Base-by-base conservation (phyloP, 1,140 invertebrate genomes). In the Heliconius melpomene region DNA sequence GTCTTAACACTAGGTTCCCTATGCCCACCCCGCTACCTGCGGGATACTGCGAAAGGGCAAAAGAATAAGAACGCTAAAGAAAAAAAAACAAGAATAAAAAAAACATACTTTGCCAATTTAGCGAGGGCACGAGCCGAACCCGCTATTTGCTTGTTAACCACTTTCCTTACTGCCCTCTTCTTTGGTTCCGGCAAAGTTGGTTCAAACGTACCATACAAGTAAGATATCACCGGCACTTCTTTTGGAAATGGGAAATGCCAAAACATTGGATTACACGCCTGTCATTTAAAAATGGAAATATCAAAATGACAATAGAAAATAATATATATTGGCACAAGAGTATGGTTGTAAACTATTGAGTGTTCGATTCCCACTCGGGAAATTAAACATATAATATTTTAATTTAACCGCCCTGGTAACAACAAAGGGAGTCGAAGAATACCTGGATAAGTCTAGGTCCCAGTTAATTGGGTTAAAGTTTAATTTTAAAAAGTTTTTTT, bases 191-290 rank as follows among this genome's bases (percentile, higher is more conserved):
- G 88, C 40, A 92, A 91, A 7, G 91, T 87, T 7, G 94, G 85
- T 7, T 90, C 89, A 82, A 94, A 95, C 7, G 94, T 85, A 7
- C 95, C 95, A 86, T 93, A 94, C 40, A 95, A 78, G 78, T 85
- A 93, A 7, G 76, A 77, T n/a, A 90, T 84, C 7, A 82, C 26
- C 0, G 93, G 91, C 57, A 90, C 87, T 74, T 89, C 87, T 0
- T 72, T 78, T 0, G 92, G 92, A 29, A 94, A 86, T 11, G 75
- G 18, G 7, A 93, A 87, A 32, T 83, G 79, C 92, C 91, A 94
- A 79, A 86, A 93, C 2, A 85, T 79, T 1, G 88, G 88, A 74
- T 91, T 90, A 7, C 85, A 78, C 13, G 79, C 79, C 89, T 90
- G 83, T 38, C 20, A 9, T n/a, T 57, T 57, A 57, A 23, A 23